These are phyloP conservation scores for Eucera pruinosa DNA, from an alignment of 2,888 invertebrate species.

Conservation along the genomic window DNA sequence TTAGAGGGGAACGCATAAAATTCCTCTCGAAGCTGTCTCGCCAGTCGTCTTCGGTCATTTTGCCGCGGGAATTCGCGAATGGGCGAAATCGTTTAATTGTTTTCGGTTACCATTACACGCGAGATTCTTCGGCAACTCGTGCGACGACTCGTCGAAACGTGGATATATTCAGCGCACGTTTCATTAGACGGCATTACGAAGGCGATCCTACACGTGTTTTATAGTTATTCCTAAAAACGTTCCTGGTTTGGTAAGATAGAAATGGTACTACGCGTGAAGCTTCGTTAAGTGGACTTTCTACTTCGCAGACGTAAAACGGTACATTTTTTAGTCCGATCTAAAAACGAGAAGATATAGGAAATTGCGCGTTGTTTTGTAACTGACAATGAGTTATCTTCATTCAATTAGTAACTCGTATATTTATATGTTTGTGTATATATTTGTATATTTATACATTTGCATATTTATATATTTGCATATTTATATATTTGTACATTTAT, in stretches of 20 bases:
- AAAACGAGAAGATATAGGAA: too few relatives aligned
- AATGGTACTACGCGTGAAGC: not conserved
- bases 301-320: too few relatives aligned
- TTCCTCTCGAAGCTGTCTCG: conserved; percentile 31
- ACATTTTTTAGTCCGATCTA: too few relatives aligned
- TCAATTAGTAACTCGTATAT: too few relatives aligned
- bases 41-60: conserved; percentile 17
- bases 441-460: too few relatives aligned
- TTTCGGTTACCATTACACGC: not conserved
- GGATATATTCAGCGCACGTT: conserved; percentile 3
- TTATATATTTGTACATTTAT: too few relatives aligned
- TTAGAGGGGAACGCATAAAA: conserved; percentile 17
- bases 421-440: too few relatives aligned
- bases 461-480: too few relatives aligned
- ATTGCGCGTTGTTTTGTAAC: too few relatives aligned
- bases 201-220: not conserved
- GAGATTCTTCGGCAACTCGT: not conserved
- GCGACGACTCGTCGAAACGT: not conserved
- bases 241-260: not conserved
- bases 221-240: conserved; percentile 1
- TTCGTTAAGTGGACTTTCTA: too few relatives aligned
- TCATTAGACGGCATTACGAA: not conserved
- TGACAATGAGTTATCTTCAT: too few relatives aligned
- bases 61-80: conserved; percentile 15
- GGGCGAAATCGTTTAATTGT: conserved; percentile 48